Conservation (phyloP, 1,140 invertebrate genomes). For the Aphidius ervi region DNA sequence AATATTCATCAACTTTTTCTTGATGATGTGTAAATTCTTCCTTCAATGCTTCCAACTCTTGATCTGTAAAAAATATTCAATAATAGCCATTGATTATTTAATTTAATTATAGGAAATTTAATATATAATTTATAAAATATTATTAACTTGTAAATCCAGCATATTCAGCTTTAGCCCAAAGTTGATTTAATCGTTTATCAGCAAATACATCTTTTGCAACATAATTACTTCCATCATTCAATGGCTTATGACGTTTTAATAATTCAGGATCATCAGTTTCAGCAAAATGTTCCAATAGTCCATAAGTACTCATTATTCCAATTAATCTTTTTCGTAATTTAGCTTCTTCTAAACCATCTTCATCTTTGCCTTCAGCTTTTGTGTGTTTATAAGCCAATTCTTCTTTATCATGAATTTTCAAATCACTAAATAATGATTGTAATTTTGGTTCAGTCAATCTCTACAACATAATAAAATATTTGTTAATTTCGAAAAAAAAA, state of each 20-base stretch:
- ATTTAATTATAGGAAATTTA: too few species aligned
- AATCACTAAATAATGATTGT: slow-evolving; percentile 79
- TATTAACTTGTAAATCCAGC: slow-evolving; percentile 71
- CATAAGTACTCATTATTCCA: slow-evolving; percentile 79
- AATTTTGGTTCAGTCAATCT: slow-evolving; percentile 77
- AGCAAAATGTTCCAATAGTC: slow-evolving; percentile 74
- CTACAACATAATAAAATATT: slow-evolving; percentile 49
- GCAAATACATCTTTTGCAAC: slow-evolving; percentile 74
- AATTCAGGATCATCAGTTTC: slow-evolving; percentile 61
- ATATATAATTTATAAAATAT: background rate
- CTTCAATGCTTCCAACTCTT: slow-evolving; percentile 77
- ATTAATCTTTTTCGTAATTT: slow-evolving; percentile 75
- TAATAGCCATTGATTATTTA: too few species aligned
- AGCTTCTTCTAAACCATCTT: slow-evolving; percentile 81
- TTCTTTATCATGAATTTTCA: slow-evolving; percentile 90
- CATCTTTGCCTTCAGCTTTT: slow-evolving; percentile 77
- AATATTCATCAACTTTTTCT: slow-evolving; percentile 88
- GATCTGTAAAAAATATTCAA: slow-evolving; percentile 46
- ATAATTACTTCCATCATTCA: slow-evolving; percentile 47
- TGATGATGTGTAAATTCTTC: slow-evolving; percentile 91
- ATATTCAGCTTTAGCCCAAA: slow-evolving; percentile 85
- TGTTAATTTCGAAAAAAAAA: slow-evolving; percentile 2
- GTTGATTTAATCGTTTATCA: slow-evolving; percentile 84
- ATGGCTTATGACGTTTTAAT: slow-evolving; percentile 41
- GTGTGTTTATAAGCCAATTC: slow-evolving; percentile 79